phyloP scores from a whole-genome alignment of 2,888 invertebrate genomes.

The Germaria angustata region DNA sequence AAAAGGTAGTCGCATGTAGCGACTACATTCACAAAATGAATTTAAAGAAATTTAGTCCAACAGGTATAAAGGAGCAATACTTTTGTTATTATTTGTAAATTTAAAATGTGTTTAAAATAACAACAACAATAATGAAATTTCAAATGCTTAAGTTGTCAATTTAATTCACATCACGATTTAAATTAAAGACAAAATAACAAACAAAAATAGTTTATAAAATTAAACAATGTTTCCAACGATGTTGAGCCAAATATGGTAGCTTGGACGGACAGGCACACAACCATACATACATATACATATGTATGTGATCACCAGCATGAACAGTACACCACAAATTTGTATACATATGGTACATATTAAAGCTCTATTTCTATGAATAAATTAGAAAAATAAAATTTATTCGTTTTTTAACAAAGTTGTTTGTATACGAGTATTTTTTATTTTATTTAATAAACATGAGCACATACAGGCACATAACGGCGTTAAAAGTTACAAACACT shows the following conservation, averaged over 20 bases:
- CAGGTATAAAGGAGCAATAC: background rate
- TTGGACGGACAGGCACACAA: too few relatives aligned
- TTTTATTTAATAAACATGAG: background rate
- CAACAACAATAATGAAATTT: conserved; percentile 58
- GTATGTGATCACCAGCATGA: too few relatives aligned
- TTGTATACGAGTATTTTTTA: too few relatives aligned
- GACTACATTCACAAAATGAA: too few relatives aligned
- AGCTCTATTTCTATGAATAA: conserved; percentile 39
- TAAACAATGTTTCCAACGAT: conserved; percentile 18
- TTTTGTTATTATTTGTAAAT: background rate
- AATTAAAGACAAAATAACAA: conserved; percentile 44
- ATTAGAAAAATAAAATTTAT: too few relatives aligned
- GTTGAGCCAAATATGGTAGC: conserved; percentile 51
- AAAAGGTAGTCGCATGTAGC: too few relatives aligned
- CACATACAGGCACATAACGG: conserved; percentile 22
- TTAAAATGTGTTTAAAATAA: conserved; percentile 4
- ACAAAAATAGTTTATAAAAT: conserved; percentile 28
- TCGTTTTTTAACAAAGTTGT: too few relatives aligned
- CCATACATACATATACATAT: too few relatives aligned
- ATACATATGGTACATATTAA: too few relatives aligned
- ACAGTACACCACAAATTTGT: too few relatives aligned
- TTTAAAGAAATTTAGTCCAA: background rate
- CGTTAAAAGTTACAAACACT: conserved; percentile 27
- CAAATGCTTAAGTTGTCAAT: conserved; percentile 54
- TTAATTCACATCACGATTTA: conserved; percentile 64